A percentile compares a stretch with the other conserved stretches of the same genome.
Conservation (phyloP, 2,113 vertebrate species). For the Mastomys coucha region DNA sequence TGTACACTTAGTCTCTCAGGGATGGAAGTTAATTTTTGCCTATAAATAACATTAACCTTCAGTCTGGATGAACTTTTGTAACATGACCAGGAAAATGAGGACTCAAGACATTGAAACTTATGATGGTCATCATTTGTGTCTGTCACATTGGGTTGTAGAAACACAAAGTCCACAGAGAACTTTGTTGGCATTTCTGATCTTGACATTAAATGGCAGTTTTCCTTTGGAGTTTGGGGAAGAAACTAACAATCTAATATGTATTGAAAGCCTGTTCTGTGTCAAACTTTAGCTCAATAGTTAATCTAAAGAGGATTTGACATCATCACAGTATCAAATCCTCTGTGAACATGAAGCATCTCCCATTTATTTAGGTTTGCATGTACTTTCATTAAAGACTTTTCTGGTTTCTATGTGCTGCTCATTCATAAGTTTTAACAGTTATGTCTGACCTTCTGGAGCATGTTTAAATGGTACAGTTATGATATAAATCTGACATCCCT, state of each 20-base stretch:
- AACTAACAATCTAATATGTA: not conserved
- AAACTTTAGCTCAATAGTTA: conserved; percentile 11
- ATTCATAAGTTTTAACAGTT: not conserved
- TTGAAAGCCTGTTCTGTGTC: not conserved
- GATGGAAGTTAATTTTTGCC: conserved; percentile 17
- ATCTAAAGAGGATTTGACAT: not conserved
- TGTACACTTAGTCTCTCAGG: not conserved
- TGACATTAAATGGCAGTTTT: not conserved
- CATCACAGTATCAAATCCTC: conserved; percentile 9
- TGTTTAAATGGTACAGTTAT: no score
- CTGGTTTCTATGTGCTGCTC: not conserved
- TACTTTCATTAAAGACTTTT: not conserved
- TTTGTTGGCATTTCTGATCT: not conserved
- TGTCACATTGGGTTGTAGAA: not conserved
- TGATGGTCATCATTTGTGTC: not conserved
- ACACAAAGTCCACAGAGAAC: not conserved
- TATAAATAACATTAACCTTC: conserved; percentile 9
- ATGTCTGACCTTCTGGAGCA: not conserved
- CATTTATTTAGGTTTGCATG: conserved; percentile 25
- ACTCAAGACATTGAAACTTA: not conserved
- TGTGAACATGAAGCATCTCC: not conserved
- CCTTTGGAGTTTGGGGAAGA: not conserved
- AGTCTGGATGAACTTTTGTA: conserved; percentile 34
- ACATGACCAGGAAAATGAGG: not conserved
- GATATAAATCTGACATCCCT: no score